Base-by-base conservation (phyloP, 2,888 invertebrate species). In the Stenichneumon culpator region DNA sequence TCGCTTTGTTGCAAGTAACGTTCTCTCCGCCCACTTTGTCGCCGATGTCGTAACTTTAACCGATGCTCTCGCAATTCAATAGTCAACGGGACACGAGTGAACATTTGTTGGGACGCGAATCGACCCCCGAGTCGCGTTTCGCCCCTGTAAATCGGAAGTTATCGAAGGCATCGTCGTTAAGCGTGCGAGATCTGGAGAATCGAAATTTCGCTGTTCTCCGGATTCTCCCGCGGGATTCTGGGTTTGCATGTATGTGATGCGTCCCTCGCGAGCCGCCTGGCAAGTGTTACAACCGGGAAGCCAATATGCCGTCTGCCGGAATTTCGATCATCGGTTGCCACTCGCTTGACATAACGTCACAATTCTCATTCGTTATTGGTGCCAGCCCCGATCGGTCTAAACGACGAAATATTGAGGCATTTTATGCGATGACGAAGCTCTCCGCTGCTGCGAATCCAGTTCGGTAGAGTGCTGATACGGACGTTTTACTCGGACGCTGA, bases 311-410 rank as follows among this genome's bases (percentile, higher is more conserved):
- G 60, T 63, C 70, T 32, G 44, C 60, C 9, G 70, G 16, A 79
- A 60, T 73, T 60, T 47, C 60, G 25, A 47, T 70, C 70, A 28
- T 44, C 14, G 14, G 14, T 65, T 67, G 14, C 16, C 54, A 57
- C 54, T 19, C 60, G 52, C 73, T 72, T 79, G 72, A 73, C 72
- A 39, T 7, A 70, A 36, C 19, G 54, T 67, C n/a, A 36, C 65
- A 54, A 65, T 72, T 72, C 50, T 52, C 39, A 32, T 65, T 36
- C 22, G 22, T 79, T 73, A 67, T 65, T 39, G 65, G n/a, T 39
- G n/a, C n/a, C 28, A 36, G 44, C 22, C 9, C 54, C 69, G 70
- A 79, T 25, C 72, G 22, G 39, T 72, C 54, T 65, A 11, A 52
- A 52, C 63, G 44, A 11, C 60, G 25, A 67, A 54, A 54, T 39